Percentiles rank a stretch among this genome's conserved stretches.
phyloP scores from a whole-genome alignment of 2,888 invertebrate species.

The Celastrina argiolus region DNA sequence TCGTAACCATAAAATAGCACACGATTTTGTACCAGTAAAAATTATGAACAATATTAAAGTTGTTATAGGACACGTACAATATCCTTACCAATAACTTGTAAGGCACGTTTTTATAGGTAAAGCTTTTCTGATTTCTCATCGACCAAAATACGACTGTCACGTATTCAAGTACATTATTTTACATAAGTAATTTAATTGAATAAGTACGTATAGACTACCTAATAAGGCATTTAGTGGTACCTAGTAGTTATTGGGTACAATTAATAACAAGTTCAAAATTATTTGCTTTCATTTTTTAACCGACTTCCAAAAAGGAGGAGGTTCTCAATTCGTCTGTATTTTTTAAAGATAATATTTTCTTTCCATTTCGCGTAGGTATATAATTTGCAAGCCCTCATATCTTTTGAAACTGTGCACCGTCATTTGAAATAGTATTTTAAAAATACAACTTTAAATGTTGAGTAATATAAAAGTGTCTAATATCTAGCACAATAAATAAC shows the following conservation, averaged over 20 bases:
- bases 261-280: no score
- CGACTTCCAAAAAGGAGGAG: no score
- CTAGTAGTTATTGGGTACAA: no score
- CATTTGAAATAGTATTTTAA: background rate
- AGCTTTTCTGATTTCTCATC: no score
- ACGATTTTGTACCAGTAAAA: background rate
- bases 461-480: background rate
- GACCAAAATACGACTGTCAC: no score
- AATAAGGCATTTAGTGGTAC: background rate
- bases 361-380: no score
- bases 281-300: no score
- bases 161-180: no score
- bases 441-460: background rate
- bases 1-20: slow-evolving; percentile 8
- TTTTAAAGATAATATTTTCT: background rate
- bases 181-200: no score
- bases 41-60: background rate
- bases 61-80: background rate
- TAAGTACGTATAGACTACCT: no score
- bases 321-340: background rate
- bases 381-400: background rate
- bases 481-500: background rate
- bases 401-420: background rate
- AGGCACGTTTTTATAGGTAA: no score
- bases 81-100: no score